phyloP scores from a whole-genome alignment of 2,888 invertebrate species.

The Sipha maydis region DNA sequence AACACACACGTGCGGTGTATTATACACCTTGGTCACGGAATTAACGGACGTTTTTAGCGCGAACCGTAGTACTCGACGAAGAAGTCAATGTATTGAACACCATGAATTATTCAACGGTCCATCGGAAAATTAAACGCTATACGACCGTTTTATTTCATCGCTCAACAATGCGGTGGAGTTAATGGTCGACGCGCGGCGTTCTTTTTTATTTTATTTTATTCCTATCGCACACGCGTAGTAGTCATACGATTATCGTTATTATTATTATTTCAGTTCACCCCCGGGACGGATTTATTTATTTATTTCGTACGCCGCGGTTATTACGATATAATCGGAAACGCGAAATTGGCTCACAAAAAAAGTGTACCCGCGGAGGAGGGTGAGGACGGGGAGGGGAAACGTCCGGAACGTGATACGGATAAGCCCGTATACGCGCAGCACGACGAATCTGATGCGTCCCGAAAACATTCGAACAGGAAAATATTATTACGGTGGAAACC shows the following conservation, averaged over 20 bases:
- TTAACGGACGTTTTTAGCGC: slow-evolving; percentile 1
- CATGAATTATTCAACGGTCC: slow-evolving; percentile 32
- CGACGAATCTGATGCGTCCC: neutral
- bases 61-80: neutral
- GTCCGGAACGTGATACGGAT: neutral
- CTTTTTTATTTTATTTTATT: neutral
- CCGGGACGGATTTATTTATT: slow-evolving; percentile 12
- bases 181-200: neutral
- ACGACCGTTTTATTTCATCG: neutral
- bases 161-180: neutral
- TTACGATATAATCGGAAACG: neutral
- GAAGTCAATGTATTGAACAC: slow-evolving; percentile 7
- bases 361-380: neutral
- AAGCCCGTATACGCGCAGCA: neutral
- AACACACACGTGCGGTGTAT: neutral
- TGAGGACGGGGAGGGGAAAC: neutral
- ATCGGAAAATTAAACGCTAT: slow-evolving; percentile 20
- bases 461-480: too few relatives aligned
- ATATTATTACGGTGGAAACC: too few relatives aligned
- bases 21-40: neutral
- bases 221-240: neutral
- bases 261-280: neutral
- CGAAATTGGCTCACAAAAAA: neutral
- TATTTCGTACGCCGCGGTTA: neutral
- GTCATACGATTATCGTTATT: neutral